Conservation (phyloP, 2,113 vertebrate species). For the Vicugna pacos region DNA sequence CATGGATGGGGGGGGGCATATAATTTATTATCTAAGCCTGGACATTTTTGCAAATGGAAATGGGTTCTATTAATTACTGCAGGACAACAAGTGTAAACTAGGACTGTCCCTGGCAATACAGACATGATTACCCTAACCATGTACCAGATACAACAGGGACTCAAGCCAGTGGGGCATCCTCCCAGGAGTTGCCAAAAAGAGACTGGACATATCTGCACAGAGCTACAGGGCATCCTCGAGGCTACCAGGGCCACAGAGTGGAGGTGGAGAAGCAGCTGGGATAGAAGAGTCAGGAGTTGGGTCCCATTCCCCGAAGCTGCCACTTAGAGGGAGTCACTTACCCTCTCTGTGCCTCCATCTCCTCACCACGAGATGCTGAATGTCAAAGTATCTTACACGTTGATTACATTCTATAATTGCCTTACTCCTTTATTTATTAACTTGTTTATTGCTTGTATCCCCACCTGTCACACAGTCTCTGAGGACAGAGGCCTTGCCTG, state of each 20-base stretch:
- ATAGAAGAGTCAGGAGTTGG: background rate
- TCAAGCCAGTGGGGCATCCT: background rate
- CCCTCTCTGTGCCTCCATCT: background rate
- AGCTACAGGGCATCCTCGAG: background rate
- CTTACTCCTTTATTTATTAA: constrained; percentile 30
- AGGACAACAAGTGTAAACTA: background rate
- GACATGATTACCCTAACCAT: background rate
- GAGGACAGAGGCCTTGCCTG: background rate
- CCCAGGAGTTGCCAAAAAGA: background rate
- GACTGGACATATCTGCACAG: background rate
- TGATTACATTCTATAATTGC: background rate
- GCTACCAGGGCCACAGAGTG: background rate
- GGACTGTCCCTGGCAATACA: background rate
- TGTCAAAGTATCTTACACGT: background rate
- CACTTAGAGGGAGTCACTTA: background rate
- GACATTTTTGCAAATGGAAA: background rate
- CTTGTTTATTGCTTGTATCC: background rate
- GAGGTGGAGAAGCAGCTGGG: background rate
- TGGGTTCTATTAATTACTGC: background rate
- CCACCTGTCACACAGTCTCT: background rate
- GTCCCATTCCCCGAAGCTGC: background rate
- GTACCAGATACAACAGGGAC: background rate
- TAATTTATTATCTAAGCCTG: background rate
- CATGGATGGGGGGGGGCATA: rapidly evolving
- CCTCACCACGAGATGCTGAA: background rate